Evolutionary conservation across 2,888 invertebrate species (phyloP).

Genomic region (Ophioninae sp.): DNA sequence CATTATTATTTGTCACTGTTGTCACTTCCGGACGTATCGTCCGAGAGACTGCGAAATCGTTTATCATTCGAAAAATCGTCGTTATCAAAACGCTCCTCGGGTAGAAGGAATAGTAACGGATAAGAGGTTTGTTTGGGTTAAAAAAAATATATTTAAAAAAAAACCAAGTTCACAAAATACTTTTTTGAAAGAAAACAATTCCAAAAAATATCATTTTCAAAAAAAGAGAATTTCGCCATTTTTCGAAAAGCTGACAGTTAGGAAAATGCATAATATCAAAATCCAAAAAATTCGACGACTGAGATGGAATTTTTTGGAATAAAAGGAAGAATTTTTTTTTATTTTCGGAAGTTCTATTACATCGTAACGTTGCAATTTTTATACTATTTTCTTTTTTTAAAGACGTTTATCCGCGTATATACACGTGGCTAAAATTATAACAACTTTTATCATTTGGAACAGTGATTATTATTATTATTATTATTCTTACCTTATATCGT

Average conservation of each 20-base stretch:
- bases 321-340: not conserved
- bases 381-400: not conserved
- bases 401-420: too few species aligned
- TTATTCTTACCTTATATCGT: not conserved
- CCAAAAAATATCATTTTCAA: too few species aligned
- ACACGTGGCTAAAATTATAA: not conserved
- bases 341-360: not conserved
- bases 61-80: constrained; percentile 39
- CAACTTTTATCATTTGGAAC: not conserved
- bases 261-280: too few species aligned
- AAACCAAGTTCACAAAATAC: too few species aligned
- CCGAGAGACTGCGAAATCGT: not conserved
- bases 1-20: constrained; percentile 52
- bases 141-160: too few species aligned
- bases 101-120: constrained; percentile 27
- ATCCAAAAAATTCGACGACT: not conserved
- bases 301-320: not conserved
- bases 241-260: too few species aligned
- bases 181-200: too few species aligned
- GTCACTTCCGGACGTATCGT: constrained; percentile 25
- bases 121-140: not conserved
- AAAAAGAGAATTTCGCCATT: too few species aligned
- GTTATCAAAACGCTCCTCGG: constrained; percentile 38
- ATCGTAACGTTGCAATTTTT: not conserved
- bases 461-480: not conserved